Conservation (phyloP, 2,113 vertebrate genomes). For the Channa maculata region DNA sequence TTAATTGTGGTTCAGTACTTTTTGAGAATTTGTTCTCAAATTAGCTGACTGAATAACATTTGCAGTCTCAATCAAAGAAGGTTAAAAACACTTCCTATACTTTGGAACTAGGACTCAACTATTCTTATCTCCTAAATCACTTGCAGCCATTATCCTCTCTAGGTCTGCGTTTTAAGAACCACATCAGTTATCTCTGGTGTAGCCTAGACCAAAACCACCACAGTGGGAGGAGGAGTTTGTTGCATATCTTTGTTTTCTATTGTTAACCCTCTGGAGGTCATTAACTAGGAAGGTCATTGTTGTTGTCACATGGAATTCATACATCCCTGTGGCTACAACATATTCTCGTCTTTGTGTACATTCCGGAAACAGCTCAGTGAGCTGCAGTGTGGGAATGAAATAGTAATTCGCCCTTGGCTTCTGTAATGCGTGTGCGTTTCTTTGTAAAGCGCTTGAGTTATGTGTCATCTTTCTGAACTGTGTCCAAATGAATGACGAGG, state of each 20-base stretch:
- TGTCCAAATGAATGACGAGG: conserved; percentile 10
- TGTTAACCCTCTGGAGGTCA: conserved; percentile 18
- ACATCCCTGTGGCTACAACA: conserved; percentile 24
- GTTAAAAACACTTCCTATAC: too few species aligned
- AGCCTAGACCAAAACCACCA: background rate
- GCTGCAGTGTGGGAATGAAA: conserved; percentile 28
- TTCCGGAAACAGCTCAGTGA: conserved; percentile 4
- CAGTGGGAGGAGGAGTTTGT: background rate
- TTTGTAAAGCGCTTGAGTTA: background rate
- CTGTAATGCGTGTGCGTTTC: background rate
- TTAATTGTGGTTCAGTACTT: too few species aligned
- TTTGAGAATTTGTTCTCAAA: too few species aligned
- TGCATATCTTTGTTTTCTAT: conserved; percentile 13
- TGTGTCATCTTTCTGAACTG: conserved; percentile 36
- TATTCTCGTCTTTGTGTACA: conserved; percentile 40
- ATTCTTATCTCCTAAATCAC: too few species aligned
- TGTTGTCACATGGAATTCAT: conserved; percentile 15
- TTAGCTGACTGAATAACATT: too few species aligned
- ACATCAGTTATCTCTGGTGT: background rate
- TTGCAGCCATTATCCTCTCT: too few species aligned
- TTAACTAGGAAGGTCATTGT: conserved; percentile 34
- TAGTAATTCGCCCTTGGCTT: conserved; percentile 13
- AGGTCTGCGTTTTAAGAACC: background rate
- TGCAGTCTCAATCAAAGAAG: too few species aligned
- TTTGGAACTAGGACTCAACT: too few species aligned